A percentile compares a stretch with the other conserved stretches of the same genome.
phyloP scores from a whole-genome alignment of 37 sponge, comb jelly and placozoan species.

The Chondrosia reniformis region DNA sequence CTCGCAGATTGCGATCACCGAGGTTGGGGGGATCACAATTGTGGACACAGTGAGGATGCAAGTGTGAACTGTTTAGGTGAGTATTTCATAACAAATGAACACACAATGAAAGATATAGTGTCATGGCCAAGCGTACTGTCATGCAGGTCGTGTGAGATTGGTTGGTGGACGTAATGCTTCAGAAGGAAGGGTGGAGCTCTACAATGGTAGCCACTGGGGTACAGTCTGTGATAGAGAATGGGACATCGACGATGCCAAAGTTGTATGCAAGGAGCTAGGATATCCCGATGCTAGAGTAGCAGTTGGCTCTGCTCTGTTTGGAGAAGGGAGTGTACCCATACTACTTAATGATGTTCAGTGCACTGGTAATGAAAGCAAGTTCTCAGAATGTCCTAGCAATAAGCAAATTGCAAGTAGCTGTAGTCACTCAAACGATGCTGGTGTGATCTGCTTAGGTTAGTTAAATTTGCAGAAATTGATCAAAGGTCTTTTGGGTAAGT shows the following conservation, averaged over 20 bases:
- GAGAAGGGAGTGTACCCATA: not conserved
- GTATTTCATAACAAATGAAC: too few species aligned
- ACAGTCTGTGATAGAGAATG: conserved; percentile 26
- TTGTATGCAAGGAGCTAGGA: conserved; percentile 39
- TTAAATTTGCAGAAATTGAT: too few species aligned
- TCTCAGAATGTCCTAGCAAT: not conserved
- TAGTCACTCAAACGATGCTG: not conserved
- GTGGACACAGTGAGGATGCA: not conserved
- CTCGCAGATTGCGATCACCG: not conserved
- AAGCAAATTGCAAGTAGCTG: not conserved
- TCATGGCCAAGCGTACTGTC: too few species aligned
- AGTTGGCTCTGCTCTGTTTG: conserved; percentile 1
- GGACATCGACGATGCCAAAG: conserved; percentile 30
- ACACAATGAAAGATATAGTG: too few species aligned
- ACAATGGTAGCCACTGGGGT: conserved; percentile 29
- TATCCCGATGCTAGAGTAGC: conserved; percentile 11
- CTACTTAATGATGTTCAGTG: not conserved
- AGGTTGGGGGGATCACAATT: not conserved
- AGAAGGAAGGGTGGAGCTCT: conserved; percentile 33
- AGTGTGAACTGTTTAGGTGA: not conserved
- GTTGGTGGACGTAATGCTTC: not conserved
- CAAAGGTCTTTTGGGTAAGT: too few species aligned
- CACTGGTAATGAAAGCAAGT: not conserved
- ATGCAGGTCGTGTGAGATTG: not conserved
- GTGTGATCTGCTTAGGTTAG: conserved; percentile 15